Evolutionary conservation across 2,888 invertebrate genomes (phyloP), one percentile per base, ranked within the genome.

Genomic region (Sminthurides aquaticus): DNA sequence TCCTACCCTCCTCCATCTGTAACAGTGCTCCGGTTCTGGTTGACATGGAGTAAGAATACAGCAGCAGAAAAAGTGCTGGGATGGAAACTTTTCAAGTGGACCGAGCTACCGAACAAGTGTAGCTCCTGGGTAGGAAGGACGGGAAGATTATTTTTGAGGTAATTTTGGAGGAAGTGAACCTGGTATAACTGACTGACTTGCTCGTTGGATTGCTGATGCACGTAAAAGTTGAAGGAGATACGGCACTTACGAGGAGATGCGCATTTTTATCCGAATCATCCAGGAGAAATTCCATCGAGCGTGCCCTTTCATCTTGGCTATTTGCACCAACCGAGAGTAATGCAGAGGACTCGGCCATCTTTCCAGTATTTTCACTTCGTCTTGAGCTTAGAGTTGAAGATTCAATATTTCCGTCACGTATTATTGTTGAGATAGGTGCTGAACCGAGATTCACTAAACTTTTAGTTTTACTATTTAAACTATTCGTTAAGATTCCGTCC

Each of bases 241-340:
- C n/a, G n/a, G n/a, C n/a, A n/a, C 67, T 66, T 69, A 73, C 73
- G 68, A 67, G 63, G 49, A 73, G 64, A 66, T 73, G 71, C 62
- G 73, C 70, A 66, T 71, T 67, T 66, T 71, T 73, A 2, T 68
- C 61, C 79, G 91, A 90, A 82, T 91, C 92, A 82, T 92, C 92
- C 80, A 93, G 85, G 79, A 93, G 86, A 83, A 92, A 93, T 85
- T 93, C 93, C 92, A 93, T 92, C 81, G 91, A 91, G 82, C 91
- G 91, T 83, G 82, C 77, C 77, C 81, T 75, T 77, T 79, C 75
- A 63, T 74, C 72, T 24, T 26, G n/a, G 22, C 22, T 52, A 18
- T 43, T 43, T 15, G 52, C 52, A 52, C 52, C 55, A 18, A 24
- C 49, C 22, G 26, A 64, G 64, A 24, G 69, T 79, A 78, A 78